Evolutionary conservation across 1,140 invertebrate species (phyloP), one percentile per base, ranked within the genome.

Genomic region (Nephotettix cincticeps): DNA sequence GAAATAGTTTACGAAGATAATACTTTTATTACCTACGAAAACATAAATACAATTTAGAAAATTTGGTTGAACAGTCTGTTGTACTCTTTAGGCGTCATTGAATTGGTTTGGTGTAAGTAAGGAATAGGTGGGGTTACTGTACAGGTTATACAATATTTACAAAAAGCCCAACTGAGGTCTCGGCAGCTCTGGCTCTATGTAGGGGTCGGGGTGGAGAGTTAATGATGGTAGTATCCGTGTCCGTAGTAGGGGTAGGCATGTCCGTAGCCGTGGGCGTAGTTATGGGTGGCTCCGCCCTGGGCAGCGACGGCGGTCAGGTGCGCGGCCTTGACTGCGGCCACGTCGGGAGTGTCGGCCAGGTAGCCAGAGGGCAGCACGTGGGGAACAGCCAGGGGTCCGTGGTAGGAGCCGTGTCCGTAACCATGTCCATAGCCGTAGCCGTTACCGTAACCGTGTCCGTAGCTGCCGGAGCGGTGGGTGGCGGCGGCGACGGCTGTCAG

Each of bases 291-390:
- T 23, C 29, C 63, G 11, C 56, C 56, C 23, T 69, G 71, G 47
- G 71, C 68, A 45, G 71, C 51, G 27, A 73, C 29, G 47, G 70
- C 85, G 68, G 83, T 82, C 75, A 85, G 84, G 73, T 87, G 86
- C 1, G 79, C 82, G 23, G 85, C 84, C 77, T 86, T 86, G 54
- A 86, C 86, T 47, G 83, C 83, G 51, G 84, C 84, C 2, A 87
- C 86, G 79, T 87, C 87, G 32, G 85, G 84, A 1, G 86, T 87
- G 73, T 88, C 86, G 9, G 84, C 78, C 58, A 88, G 84, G 68
- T 86, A 84, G 68, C 86, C 87, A 74, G 87, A 85, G 28, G 84
- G 83, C 23, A 85, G 86, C 1, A 87, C 70, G n/a, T 71, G 67
- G 23, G 73, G 64, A 69, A 43, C 21, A 25, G 72, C 72, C 64